Evolutionary conservation across 2,113 vertebrate species (phyloP), one percentile per base, ranked within the genome.

Genomic region (Sisor rabdophorus): DNA sequence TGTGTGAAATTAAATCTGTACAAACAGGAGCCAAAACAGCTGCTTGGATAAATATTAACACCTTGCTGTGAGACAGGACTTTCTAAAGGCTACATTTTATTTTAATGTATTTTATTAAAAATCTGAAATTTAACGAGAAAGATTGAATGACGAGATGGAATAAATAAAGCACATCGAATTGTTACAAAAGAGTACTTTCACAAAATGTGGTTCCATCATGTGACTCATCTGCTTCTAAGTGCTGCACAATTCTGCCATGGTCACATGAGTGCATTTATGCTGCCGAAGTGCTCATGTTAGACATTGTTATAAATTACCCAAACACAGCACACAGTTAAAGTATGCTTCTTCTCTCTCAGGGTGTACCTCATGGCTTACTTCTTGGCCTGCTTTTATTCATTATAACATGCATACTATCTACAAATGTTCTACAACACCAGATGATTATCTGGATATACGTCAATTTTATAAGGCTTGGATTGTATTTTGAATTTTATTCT

Each of bases 1-100:
- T 71, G 73, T 81, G 80, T 44, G 52, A 87, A 73, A 79, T 11
- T 24, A 44, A 72, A 28, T 54, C 20, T 47, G 15, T 11, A 7
- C 65, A n/a, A 75, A 54, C 32, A 65, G 17, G 69, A 40, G 24
- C 48, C 28, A 59, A 60, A 77, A 53, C 48, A 65, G 8, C 28
- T 67, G n/a, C 54, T 73, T 7, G 44, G 19, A 68, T 63, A 74
- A 77, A 73, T 60, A 67, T 32, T 74, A 36, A 52, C 75, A 70
- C 55, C 48, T 1, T 50, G 50, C 68, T 67, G 79, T 58, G 40
- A 71, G 19, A 19, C 11, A 20, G 52, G 16, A 24, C 9, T 44
- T 11, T 61, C 24, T 50, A 50, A 48, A 71, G 16, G 20, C 63
- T 48, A 19, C 40, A 16, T 36, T 36, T 36, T 36, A 36, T 5